Evolutionary conservation across 2,888 invertebrate genomes (phyloP).

Genomic region (Acrocyrtus sp.): DNA sequence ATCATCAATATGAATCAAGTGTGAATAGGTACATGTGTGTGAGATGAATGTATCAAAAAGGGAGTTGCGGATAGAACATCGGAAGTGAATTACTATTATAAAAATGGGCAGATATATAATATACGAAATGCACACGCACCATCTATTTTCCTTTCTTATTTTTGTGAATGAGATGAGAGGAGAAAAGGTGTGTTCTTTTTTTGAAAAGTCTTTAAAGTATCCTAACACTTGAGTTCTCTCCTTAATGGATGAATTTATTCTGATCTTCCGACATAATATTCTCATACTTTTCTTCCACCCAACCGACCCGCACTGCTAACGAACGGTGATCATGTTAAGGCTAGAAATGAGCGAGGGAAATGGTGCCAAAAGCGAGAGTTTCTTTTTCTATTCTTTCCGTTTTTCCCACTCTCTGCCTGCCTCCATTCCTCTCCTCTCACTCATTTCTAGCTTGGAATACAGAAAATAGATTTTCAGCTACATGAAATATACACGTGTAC

Average conservation of each 20-base stretch:
- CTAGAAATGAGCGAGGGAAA: background rate
- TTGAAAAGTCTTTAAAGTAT: too few species aligned
- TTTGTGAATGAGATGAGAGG: too few species aligned
- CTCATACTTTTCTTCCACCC: background rate
- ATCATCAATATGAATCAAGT: too few species aligned
- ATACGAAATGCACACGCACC: too few species aligned
- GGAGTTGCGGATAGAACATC: too few species aligned
- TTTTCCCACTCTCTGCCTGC: background rate
- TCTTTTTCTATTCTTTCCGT: background rate
- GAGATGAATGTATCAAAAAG: too few species aligned
- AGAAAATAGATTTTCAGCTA: slow-evolving; percentile 28
- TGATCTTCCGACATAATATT: slow-evolving; percentile 14
- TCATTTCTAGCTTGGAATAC: too few species aligned
- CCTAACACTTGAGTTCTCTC: background rate
- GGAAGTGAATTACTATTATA: too few species aligned
- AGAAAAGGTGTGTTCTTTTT: too few species aligned
- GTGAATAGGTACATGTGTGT: too few species aligned
- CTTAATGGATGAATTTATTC: slow-evolving; percentile 29
- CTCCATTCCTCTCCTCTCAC: background rate
- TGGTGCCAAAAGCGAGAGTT: background rate
- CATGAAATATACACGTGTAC: slow-evolving; percentile 18
- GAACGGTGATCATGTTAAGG: background rate
- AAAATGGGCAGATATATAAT: too few species aligned
- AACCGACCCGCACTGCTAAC: background rate
- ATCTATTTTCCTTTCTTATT: too few species aligned